Conservation (phyloP, 30 jellyfish, hydroid and myxozoan genomes). For the Aurelia aurita complex sp. Pacific region DNA sequence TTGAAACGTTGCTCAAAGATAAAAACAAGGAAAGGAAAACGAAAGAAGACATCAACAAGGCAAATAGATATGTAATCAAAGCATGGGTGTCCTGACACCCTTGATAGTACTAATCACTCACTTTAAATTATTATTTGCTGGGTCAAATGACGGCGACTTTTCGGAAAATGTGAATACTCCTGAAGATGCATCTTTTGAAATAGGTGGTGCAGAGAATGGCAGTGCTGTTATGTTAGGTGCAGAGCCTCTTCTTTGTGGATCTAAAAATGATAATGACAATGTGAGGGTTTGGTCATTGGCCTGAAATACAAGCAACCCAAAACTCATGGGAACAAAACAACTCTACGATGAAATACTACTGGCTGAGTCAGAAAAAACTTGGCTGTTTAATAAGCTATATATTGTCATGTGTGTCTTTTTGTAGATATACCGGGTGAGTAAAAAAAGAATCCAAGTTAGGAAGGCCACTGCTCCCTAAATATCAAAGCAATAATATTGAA, state of each 20-base stretch:
- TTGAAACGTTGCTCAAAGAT: not conserved
- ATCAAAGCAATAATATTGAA: too few species aligned
- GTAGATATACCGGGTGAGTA: too few species aligned
- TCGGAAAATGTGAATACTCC: slow-evolving; percentile 11
- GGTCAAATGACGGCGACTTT: not conserved
- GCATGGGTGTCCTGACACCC: not conserved
- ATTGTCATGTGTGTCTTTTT: too few species aligned
- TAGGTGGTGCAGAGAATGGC: slow-evolving; percentile 58
- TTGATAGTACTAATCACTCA: too few species aligned
- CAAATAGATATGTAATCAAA: not conserved
- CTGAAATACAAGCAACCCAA: too few species aligned
- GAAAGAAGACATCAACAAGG: not conserved
- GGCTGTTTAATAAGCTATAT: too few species aligned
- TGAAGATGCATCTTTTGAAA: not conserved
- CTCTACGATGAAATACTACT: too few species aligned
- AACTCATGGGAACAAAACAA: too few species aligned
- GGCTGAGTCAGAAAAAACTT: too few species aligned
- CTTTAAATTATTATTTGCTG: not conserved
- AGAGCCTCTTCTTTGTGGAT: slow-evolving; percentile 62
- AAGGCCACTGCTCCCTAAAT: too few species aligned
- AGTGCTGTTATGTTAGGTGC: slow-evolving; percentile 45
- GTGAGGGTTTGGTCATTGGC: not conserved
- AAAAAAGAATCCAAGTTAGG: too few species aligned
- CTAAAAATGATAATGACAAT: not conserved
- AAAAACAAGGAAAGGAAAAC: not conserved